Evolutionary conservation across 2,113 vertebrate genomes (phyloP).

Genomic region (Dasyprocta punctata): DNA sequence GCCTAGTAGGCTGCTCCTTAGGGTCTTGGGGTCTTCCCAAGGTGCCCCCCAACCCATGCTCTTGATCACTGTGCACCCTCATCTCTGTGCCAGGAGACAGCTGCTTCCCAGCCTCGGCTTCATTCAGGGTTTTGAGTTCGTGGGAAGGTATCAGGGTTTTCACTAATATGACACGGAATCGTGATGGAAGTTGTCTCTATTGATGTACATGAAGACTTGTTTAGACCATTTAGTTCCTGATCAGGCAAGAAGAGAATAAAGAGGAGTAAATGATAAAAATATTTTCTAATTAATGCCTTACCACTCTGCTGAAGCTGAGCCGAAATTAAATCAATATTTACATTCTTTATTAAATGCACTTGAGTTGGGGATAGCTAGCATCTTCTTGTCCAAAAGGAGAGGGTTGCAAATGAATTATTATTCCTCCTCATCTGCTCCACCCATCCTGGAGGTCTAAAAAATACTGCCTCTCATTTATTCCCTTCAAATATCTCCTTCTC

Average conservation of each 20-base stretch:
- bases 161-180: rapidly evolving
- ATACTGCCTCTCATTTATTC: not conserved
- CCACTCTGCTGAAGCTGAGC: slow-evolving; percentile 41
- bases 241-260: not conserved
- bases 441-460: not conserved
- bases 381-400: not conserved
- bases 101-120: not conserved
- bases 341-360: slow-evolving; percentile 38
- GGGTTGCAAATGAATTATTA: not conserved
- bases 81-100: not conserved
- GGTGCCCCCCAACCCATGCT: rapidly evolving
- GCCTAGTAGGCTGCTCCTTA: not conserved
- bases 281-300: slow-evolving; percentile 38
- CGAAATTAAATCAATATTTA: slow-evolving; percentile 55
- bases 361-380: not conserved
- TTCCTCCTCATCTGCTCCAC: too few species aligned
- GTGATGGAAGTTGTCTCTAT: not conserved
- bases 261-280: not conserved
- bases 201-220: too few species aligned
- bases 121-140: not conserved
- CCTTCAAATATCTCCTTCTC: slow-evolving; percentile 29
- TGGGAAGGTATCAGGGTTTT: not conserved
- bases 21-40: not conserved
- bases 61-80: not conserved
- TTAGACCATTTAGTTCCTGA: not conserved